Conservation (phyloP, 2,113 vertebrate genomes). For the Terrapene triunguis region DNA sequence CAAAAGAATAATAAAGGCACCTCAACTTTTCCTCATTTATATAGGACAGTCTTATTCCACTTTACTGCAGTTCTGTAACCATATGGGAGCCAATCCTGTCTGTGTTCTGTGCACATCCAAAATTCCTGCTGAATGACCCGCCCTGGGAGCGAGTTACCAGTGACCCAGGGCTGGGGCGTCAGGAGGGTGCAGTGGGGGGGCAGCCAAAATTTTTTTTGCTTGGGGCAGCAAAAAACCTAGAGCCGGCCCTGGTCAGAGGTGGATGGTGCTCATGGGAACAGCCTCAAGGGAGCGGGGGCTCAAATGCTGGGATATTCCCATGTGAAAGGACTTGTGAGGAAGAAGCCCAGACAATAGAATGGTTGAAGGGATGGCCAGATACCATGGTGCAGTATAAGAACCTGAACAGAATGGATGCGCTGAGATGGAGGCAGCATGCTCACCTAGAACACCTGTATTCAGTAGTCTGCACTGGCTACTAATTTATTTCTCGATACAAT, state of each 20-base stretch:
- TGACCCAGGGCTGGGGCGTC: too few species aligned
- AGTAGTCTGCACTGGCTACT: background rate
- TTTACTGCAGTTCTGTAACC: too few species aligned
- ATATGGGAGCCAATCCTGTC: too few species aligned
- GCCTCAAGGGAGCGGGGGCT: background rate
- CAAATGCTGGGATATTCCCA: background rate
- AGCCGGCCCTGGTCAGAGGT: background rate
- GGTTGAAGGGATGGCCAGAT: background rate
- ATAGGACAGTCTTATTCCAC: too few species aligned
- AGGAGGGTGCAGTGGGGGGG: too few species aligned
- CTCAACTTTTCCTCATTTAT: too few species aligned
- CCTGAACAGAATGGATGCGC: background rate
- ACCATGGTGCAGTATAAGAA: background rate
- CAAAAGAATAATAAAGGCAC: too few species aligned
- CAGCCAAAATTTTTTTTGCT: too few species aligned
- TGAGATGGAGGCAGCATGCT: background rate
- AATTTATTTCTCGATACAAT: background rate
- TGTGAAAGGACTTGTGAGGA: background rate
- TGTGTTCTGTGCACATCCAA: too few species aligned
- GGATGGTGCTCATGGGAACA: background rate
- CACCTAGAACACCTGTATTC: background rate
- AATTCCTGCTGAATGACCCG: too few species aligned
- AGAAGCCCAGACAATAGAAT: background rate
- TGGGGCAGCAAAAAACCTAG: too few species aligned
- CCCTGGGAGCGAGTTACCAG: too few species aligned